Percentiles rank a stretch among this genome's conserved stretches.
Conservation (phyloP, 1,140 invertebrate species). For the Probaryconus sp. region DNA sequence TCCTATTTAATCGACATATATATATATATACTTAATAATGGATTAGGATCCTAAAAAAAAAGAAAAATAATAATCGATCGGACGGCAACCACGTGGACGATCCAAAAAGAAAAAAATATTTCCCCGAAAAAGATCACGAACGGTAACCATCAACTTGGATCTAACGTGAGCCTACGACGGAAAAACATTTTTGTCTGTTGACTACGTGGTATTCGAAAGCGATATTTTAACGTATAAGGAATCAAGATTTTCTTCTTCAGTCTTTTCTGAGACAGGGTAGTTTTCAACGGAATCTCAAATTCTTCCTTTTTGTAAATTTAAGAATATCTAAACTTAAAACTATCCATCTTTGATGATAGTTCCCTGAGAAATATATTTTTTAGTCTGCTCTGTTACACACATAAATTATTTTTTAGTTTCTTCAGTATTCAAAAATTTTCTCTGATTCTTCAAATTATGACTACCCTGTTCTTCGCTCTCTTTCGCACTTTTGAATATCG, state of each 20-base stretch:
- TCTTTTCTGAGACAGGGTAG: slow-evolving; percentile 20
- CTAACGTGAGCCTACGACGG: slow-evolving; percentile 6
- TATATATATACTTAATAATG: slow-evolving; percentile 35
- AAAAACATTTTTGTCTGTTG: slow-evolving; percentile 49
- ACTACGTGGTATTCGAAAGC: slow-evolving; percentile 75
- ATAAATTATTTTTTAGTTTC: too few relatives aligned
- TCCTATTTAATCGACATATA: slow-evolving; percentile 31
- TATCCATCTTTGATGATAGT: too few relatives aligned
- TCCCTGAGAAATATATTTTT: too few relatives aligned
- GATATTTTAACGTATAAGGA: slow-evolving; percentile 72
- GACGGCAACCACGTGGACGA: slow-evolving; percentile 65
- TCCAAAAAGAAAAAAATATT: slow-evolving; percentile 70
- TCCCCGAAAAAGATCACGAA: slow-evolving; percentile 74
- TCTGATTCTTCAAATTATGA: slow-evolving; percentile 64
- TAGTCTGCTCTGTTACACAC: too few relatives aligned
- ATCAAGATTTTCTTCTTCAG: slow-evolving; percentile 40
- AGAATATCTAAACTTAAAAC: too few relatives aligned
- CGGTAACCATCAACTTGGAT: too few relatives aligned
- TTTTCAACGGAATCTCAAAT: too few relatives aligned
- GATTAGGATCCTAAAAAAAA: slow-evolving; percentile 55
- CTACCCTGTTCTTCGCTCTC: slow-evolving; percentile 61
- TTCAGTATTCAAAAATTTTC: too few relatives aligned
- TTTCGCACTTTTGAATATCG: slow-evolving; percentile 40
- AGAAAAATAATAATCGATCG: too few relatives aligned
- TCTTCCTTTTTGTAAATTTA: too few relatives aligned